phyloP scores from a whole-genome alignment of 2,888 invertebrate species.

The Automeris io region DNA sequence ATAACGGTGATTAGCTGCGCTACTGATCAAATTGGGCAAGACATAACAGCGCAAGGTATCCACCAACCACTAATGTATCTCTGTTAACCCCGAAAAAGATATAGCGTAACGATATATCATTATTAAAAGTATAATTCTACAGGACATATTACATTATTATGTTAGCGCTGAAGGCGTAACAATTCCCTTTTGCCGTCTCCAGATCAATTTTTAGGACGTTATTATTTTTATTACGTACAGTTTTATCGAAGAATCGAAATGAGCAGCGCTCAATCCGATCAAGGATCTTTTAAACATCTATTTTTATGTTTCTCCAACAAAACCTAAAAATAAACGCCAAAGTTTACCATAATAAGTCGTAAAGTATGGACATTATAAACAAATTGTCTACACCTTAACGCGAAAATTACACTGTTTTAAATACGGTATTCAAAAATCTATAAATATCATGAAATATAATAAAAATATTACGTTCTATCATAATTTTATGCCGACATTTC shows the following conservation, averaged over 20 bases:
- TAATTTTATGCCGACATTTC: not conserved
- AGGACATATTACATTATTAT: not conserved
- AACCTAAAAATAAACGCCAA: not conserved
- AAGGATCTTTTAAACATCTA: not conserved
- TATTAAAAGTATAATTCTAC: not conserved
- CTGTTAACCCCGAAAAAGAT: too few species aligned
- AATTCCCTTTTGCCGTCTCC: not conserved
- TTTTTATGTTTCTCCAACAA: not conserved
- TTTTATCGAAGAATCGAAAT: not conserved
- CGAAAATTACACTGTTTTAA: not conserved
- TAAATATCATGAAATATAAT: not conserved
- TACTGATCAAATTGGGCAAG: too few species aligned
- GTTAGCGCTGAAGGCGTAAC: not conserved
- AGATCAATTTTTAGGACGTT: not conserved
- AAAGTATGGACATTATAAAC: slow-evolving; percentile 1
- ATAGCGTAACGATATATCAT: too few species aligned
- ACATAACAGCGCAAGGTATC: too few species aligned
- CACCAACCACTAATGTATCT: too few species aligned
- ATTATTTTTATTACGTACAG: slow-evolving; percentile 1
- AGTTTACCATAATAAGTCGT: not conserved
- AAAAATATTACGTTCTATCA: not conserved
- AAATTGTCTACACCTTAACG: not conserved
- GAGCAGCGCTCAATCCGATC: not conserved
- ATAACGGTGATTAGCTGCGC: too few species aligned
- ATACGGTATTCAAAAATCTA: not conserved